Evolutionary conservation across 2,113 vertebrate genomes (phyloP).

Genomic region (Corythaeola cristata): DNA sequence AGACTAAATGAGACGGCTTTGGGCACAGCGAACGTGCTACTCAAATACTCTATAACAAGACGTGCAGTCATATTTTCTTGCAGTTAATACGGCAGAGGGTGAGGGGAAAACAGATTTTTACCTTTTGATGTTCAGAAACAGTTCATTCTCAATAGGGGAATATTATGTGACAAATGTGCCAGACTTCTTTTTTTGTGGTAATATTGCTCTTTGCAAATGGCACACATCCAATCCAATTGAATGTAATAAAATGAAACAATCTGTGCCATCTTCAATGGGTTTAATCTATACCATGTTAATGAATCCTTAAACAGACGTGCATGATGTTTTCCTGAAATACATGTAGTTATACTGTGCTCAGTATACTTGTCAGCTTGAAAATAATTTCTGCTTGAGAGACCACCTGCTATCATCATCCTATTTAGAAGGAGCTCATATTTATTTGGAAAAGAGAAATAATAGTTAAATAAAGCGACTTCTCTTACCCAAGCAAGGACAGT

Average conservation of each 20-base stretch:
- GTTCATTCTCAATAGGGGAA: constrained; percentile 53
- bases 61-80: not conserved
- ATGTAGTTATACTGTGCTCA: constrained; percentile 29
- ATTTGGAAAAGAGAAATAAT: constrained; percentile 49
- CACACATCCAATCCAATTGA: constrained; percentile 73
- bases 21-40: not conserved
- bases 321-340: constrained; percentile 58
- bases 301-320: constrained; percentile 73
- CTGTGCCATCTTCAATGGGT: constrained; percentile 71
- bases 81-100: not conserved
- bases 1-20: not conserved
- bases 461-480: constrained; percentile 39
- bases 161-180: constrained; percentile 68
- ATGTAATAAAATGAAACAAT: constrained; percentile 77
- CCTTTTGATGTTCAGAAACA: constrained; percentile 61
- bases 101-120: constrained; percentile 45
- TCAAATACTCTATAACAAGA: not conserved
- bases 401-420: constrained; percentile 50
- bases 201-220: constrained; percentile 75
- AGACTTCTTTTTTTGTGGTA: constrained; percentile 65
- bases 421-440: constrained; percentile 55
- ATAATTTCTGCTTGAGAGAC: constrained; percentile 64
- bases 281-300: constrained; percentile 75
- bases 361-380: constrained; percentile 54
- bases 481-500: constrained; percentile 10